Base-by-base conservation (phyloP, 2,888 invertebrate species). In the Lepidochitona cinerea region DNA sequence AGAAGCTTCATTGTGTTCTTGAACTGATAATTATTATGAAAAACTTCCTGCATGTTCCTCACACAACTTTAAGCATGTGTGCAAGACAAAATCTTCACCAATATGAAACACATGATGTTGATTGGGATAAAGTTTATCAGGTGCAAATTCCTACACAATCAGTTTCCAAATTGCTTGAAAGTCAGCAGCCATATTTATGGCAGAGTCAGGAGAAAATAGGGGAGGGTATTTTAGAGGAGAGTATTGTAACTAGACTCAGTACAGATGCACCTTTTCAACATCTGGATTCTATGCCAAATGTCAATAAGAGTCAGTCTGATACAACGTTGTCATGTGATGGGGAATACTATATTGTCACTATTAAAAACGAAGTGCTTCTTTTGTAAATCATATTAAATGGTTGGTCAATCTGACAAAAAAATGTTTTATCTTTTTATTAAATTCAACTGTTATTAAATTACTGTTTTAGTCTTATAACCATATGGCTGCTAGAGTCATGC, bases 11-110 rank as follows among this genome's bases (percentile, higher is more conserved):
- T 9, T 76, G 79, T 73, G 83, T 82, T 6, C 74, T 86, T 53
- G 88, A 88, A 70, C 79, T 85, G 74, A 81, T 85, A 9, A 77
- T 83, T 12, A 79, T 86, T 75, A 69, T 87, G 69, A 82, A 85
- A 41, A 75, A 84, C 67, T 82, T 79, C 65, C 74, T 87, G 5
- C 79, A 81, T 37, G 77, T 86, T 1, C 81, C 87, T 1, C 71
- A 78, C 0, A 67, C 75, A n/a, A 78, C 75, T 14, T 78, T 88
- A 12, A 77, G 79, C 49, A 72, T 76, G 33, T 69, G 80, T 65
- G 83, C 83, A 12, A 68, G 83, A 54, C 79, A 79, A 49, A 83
- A 83, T 79, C 72, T 86, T 70, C 77, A 81, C n/a, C 78, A 84
- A 66, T 84, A 82, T 72, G 81, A 82, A 54, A 75, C 67, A 0